These are phyloP conservation scores for Trachemys scripta DNA, from an alignment of 2,113 vertebrate species.

Conservation along the genomic window DNA sequence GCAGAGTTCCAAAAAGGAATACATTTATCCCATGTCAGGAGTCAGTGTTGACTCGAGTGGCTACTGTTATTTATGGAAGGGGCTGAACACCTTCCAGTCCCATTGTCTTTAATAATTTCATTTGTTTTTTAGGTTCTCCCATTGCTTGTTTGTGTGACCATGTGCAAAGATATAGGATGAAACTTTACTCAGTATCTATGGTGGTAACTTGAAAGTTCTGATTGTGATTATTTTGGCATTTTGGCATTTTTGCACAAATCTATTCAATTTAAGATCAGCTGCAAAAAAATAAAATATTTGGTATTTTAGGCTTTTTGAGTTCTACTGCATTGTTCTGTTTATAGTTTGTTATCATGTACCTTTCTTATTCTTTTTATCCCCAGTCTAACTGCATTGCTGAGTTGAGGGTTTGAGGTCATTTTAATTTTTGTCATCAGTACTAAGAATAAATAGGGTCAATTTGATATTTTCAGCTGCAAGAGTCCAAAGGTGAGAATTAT, in stretches of 20 bases:
- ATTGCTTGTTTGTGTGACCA: neutral
- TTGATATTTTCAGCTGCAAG: constrained; percentile 21
- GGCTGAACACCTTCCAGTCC: neutral
- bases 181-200: neutral
- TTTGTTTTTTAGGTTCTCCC: neutral
- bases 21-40: neutral
- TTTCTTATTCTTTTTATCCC: constrained; percentile 7
- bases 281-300: neutral
- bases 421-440: constrained; percentile 18
- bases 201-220: neutral
- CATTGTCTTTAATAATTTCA: neutral
- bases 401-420: constrained; percentile 22
- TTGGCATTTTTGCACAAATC: neutral
- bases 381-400: neutral
- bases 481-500: constrained; percentile 58
- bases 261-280: neutral
- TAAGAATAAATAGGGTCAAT: constrained; percentile 40
- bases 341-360: neutral
- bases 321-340: accelerated
- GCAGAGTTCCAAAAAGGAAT: neutral
- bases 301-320: neutral
- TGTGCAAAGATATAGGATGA: neutral
- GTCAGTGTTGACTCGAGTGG: neutral
- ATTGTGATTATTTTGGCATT: neutral
- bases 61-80: neutral